phyloP scores from a whole-genome alignment of 2,888 invertebrate species.

The Tinea semifulvella region DNA sequence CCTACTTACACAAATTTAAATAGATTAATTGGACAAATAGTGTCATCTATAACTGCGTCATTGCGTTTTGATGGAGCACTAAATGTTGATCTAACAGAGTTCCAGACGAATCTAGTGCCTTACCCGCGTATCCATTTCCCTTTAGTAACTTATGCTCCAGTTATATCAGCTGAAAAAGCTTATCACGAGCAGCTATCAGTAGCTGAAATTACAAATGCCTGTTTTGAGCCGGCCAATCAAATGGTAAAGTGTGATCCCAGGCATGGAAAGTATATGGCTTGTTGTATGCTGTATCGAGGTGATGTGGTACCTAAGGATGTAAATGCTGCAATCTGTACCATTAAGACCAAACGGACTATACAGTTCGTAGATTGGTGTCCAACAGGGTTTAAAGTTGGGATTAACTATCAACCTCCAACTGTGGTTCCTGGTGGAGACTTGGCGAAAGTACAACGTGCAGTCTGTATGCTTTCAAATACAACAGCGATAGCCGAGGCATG shows the following conservation, averaged over 20 bases:
- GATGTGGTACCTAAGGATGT: conserved; percentile 96
- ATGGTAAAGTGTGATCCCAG: conserved; percentile 94
- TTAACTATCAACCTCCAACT: conserved; percentile 88
- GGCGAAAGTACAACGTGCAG: conserved; percentile 92
- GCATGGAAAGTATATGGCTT: conserved; percentile 94
- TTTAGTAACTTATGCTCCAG: conserved; percentile 88
- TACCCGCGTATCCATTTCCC: conserved; percentile 96
- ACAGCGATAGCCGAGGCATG: conserved; percentile 98
- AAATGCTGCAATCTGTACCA: conserved; percentile 91
- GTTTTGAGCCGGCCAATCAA: conserved; percentile 95
- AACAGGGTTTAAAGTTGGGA: conserved; percentile 80
- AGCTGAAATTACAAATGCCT: conserved; percentile 92
- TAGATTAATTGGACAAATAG: conserved; percentile 93
- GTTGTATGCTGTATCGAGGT: conserved; percentile 93
- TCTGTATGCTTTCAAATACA: conserved; percentile 97
- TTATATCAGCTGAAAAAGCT: conserved; percentile 92
- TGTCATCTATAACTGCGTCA: conserved; percentile 91
- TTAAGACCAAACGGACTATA: conserved; percentile 92
- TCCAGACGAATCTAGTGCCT: conserved; percentile 92
- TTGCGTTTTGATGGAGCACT: conserved; percentile 91
- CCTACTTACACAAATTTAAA: conserved; percentile 97
- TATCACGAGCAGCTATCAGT: conserved; percentile 93
- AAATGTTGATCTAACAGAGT: conserved; percentile 92
- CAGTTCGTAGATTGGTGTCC: conserved; percentile 95
- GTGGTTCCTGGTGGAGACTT: conserved; percentile 92